A percentile compares a stretch with the other conserved stretches of the same genome.
phyloP scores from a whole-genome alignment of 2,888 invertebrate genomes.

The Drosophila atroscutellata region DNA sequence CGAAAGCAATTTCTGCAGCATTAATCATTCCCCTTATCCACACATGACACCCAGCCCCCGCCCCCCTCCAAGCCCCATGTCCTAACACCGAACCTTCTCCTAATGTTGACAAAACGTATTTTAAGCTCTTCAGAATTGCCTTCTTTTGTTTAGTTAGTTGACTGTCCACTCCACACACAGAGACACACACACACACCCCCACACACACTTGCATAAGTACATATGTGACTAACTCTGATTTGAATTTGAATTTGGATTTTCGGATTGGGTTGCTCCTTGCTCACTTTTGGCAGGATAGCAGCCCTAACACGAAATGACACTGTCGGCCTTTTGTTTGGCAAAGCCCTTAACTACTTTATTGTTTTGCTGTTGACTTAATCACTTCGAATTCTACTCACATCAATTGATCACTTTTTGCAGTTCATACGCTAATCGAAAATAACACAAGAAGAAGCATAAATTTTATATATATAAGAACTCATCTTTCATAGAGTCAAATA shows the following conservation, averaged over 20 bases:
- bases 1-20: constrained; percentile 79
- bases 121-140: constrained; percentile 77
- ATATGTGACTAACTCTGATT: constrained; percentile 45
- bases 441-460: not conserved
- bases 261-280: constrained; percentile 17
- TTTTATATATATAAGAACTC: too few relatives aligned
- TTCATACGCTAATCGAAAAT: constrained; percentile 19
- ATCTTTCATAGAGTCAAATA: not conserved
- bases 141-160: constrained; percentile 71
- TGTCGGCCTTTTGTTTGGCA: constrained; percentile 45
- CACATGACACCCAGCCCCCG: constrained; percentile 37
- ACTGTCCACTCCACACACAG: constrained; percentile 31
- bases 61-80: not conserved
- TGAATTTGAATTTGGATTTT: constrained; percentile 56
- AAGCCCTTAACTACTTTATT: constrained; percentile 48
- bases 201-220: constrained; percentile 15
- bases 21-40: constrained; percentile 70
- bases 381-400: constrained; percentile 15
- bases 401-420: constrained; percentile 33
- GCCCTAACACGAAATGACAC: constrained; percentile 44
- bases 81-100: constrained; percentile 35
- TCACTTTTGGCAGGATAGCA: constrained; percentile 10
- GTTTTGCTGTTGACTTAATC: constrained; percentile 43
- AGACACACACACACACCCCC: not conserved
- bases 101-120: constrained; percentile 83